Conservation (phyloP, 2,888 invertebrate genomes). For the Stictocephala bisonia region DNA sequence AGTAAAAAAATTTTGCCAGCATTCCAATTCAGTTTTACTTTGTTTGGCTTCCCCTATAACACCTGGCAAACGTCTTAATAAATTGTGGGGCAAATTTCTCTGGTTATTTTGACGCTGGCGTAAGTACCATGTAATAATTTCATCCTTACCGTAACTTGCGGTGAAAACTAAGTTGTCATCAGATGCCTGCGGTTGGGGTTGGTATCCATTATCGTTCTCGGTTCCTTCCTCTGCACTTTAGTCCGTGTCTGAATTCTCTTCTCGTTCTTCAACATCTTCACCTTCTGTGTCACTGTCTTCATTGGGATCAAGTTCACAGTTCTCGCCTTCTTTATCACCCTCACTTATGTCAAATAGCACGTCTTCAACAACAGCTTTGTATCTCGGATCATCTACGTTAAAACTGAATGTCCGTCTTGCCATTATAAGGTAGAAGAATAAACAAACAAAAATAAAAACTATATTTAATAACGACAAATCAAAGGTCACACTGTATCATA, state of each 20-base stretch:
- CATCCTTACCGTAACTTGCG: not conserved
- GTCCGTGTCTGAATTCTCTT: not conserved
- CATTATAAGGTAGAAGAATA: too few species aligned
- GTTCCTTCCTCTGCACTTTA: not conserved
- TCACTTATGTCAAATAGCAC: not conserved
- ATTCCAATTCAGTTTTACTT: not conserved
- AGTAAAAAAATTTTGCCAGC: not conserved
- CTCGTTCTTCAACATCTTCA: not conserved
- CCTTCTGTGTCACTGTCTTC: not conserved
- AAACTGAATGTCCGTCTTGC: not conserved
- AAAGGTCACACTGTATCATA: too few species aligned
- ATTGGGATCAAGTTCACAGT: not conserved
- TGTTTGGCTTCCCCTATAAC: too few species aligned
- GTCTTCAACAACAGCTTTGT: not conserved
- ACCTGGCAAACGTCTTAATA: not conserved
- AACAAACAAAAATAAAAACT: too few species aligned
- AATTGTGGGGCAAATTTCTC: not conserved
- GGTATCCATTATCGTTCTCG: not conserved
- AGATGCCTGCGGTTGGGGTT: not conserved
- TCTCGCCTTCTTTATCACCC: not conserved
- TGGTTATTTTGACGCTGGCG: not conserved
- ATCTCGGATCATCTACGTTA: not conserved
- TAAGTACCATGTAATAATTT: not conserved
- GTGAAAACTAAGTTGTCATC: not conserved
- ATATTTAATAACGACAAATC: too few species aligned